These are phyloP conservation scores for Hoplodrina blanda DNA, from an alignment of 2,888 invertebrate genomes.

Conservation along the genomic window DNA sequence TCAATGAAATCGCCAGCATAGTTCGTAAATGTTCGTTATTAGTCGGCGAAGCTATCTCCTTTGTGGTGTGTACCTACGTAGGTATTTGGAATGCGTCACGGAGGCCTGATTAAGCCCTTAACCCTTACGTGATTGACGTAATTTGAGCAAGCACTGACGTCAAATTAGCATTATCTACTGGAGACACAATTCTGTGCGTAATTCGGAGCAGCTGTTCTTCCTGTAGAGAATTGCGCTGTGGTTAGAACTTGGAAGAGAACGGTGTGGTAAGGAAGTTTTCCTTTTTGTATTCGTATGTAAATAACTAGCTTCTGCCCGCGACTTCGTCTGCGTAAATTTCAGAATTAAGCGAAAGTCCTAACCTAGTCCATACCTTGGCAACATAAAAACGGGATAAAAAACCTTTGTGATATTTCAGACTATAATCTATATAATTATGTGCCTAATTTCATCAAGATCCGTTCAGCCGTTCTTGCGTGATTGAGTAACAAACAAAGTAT, in stretches of 20 bases:
- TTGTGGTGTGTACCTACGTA: slow-evolving; percentile 20
- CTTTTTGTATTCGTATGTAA: not conserved
- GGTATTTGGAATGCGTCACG: slow-evolving; percentile 55
- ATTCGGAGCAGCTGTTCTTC: slow-evolving; percentile 28
- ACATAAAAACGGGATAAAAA: too few relatives aligned
- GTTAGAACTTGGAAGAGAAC: too few relatives aligned
- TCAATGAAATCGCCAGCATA: not conserved
- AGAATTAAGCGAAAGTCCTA: too few relatives aligned
- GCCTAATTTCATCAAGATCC: too few relatives aligned
- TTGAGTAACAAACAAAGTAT: too few relatives aligned
- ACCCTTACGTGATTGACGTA: slow-evolving; percentile 64
- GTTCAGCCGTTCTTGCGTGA: too few relatives aligned
- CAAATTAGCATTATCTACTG: slow-evolving; percentile 51
- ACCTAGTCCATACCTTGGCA: too few relatives aligned
- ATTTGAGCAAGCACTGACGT: slow-evolving; percentile 60
- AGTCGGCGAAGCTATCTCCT: slow-evolving; percentile 10
- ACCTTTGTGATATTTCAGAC: too few relatives aligned
- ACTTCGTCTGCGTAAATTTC: too few relatives aligned
- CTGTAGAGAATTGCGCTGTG: too few relatives aligned
- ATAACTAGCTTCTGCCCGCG: not conserved
- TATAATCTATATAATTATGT: too few relatives aligned
- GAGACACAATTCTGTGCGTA: slow-evolving; percentile 27
- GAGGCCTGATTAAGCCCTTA: slow-evolving; percentile 54
- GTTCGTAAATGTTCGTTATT: not conserved
- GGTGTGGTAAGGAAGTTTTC: not conserved